Base-by-base conservation (phyloP, 2,113 vertebrate species). In the Polypterus senegalus region DNA sequence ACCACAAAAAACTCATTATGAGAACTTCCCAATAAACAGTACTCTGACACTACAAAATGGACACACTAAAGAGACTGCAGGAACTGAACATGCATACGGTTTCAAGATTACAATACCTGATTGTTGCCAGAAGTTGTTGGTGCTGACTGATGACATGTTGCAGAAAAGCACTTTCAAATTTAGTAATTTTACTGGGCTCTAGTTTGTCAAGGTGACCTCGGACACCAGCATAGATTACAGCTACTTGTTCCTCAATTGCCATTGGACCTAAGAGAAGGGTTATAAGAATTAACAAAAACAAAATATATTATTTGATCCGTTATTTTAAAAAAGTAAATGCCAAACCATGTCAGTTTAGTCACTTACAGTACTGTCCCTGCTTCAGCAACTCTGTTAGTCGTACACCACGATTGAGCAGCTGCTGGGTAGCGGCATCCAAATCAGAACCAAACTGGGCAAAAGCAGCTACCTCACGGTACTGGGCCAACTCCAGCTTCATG, bases 391-490 rank as follows among this genome's bases (percentile, higher is more conserved):
- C 94, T 2, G 96, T 99, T 69, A 98, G 86, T 61, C 95, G 88
- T 6, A 99, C 96, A 0, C 96, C 94, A 7, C 96, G 89, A 76
- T 92, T 97, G 61, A 97, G 76, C 58, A 99, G 89, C 66, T 99
- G 95, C 48, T 99, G 96, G 1, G 95, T 99, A 67, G 95, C 89
- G 9, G 94, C 95, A 6, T 99, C 96, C 60, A 99, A 75, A 70
- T 99, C 96, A 64, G 96, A 99, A 9, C 96, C 95, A 0, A 99
- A 99, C 78, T 99, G 96, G 48, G 96, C 96, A 2, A 99, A 99
- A 61, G 96, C 96, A 54, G 95, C 96, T 0, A 98, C 95, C 71
- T 97, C 94, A 65, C 95, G 93, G 67, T 97, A 97, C 84, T 97
- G 96, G 69, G 94, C 95, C 81, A 98, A 59, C 70, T 98, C 95